Evolutionary conservation across 2,888 invertebrate species (phyloP).

Genomic region (Torymus auratus): DNA sequence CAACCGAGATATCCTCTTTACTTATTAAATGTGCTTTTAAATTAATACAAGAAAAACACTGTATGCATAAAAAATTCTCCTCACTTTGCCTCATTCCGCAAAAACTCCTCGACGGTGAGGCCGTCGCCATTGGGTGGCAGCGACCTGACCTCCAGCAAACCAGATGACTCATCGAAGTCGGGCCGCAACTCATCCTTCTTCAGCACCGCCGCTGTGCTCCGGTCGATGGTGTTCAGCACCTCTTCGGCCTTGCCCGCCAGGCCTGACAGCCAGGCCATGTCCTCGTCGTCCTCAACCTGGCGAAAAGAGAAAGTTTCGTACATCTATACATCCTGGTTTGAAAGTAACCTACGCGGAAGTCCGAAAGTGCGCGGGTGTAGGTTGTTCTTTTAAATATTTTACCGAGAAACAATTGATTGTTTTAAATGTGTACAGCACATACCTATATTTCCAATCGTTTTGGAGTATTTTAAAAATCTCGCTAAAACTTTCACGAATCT

Average conservation of each 20-base stretch:
- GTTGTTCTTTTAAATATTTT: too few species aligned
- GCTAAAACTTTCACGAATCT: too few species aligned
- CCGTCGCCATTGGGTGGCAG: slow-evolving; percentile 60
- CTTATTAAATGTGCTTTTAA: not conserved
- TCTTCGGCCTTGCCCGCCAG: slow-evolving; percentile 86
- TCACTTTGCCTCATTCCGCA: slow-evolving; percentile 52
- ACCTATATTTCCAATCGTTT: too few species aligned
- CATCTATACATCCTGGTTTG: too few species aligned
- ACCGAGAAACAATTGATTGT: too few species aligned
- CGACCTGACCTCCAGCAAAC: slow-evolving; percentile 70
- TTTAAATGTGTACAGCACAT: too few species aligned
- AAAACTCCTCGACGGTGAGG: slow-evolving; percentile 55
- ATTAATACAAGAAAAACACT: not conserved
- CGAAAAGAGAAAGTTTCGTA: too few species aligned
- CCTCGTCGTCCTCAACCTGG: too few species aligned
- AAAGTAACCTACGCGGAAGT: too few species aligned
- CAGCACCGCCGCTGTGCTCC: slow-evolving; percentile 84
- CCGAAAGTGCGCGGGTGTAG: too few species aligned
- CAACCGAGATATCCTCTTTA: not conserved
- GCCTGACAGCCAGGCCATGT: slow-evolving; percentile 85
- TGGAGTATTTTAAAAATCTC: too few species aligned
- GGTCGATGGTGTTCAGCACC: slow-evolving; percentile 85
- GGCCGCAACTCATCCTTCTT: slow-evolving; percentile 70
- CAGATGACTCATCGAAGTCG: slow-evolving; percentile 63
- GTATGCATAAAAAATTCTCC: not conserved